Evolutionary conservation across 2,888 invertebrate species (phyloP), one percentile per base, ranked within the genome.

Genomic region (Trichopria drosophilae): DNA sequence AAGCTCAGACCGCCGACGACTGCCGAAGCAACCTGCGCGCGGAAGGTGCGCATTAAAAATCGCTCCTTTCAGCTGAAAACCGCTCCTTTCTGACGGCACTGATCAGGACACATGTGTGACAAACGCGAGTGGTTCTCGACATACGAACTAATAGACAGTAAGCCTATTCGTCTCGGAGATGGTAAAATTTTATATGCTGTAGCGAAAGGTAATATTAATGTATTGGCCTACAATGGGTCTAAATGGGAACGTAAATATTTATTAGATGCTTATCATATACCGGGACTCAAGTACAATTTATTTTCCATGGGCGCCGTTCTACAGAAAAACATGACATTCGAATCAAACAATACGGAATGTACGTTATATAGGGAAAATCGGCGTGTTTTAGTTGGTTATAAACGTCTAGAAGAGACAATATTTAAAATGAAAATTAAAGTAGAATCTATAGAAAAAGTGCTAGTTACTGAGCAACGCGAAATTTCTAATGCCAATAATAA

Each of bases 91-190:
- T n/a, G n/a, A n/a, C n/a, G n/a, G n/a, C n/a, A n/a, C n/a, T n/a
- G n/a, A n/a, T n/a, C n/a, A n/a, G 16, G 6, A 23, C 49, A 62
- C 37, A 61, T 61, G 62, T 53, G 58, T 10, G 52, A 47, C 16
- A 44, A 52, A n/a, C 45, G 51, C 10, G 37, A 45, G 15, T 62
- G 55, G 55, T 62, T 63, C 16, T 29, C 41, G 12, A 46, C 53
- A 9, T 51, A 49, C 1, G 6, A 42, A 55, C 15, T 43, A 42
- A 1, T 19, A 28, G 24, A 24, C 10, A 6, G 7, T 6, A 9
- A 9, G 10, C 24, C 24, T 9, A 24, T 24, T 24, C 24, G 24
- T 24, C 24, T 24, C 6, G 24, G 24, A 24, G 24, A 24, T 24
- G 24, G 24, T 10, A 42, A 57, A 10, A 23, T 19, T 6, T 44